Conservation (phyloP, 2,113 vertebrate species). For the Marcusenius ussheri region DNA sequence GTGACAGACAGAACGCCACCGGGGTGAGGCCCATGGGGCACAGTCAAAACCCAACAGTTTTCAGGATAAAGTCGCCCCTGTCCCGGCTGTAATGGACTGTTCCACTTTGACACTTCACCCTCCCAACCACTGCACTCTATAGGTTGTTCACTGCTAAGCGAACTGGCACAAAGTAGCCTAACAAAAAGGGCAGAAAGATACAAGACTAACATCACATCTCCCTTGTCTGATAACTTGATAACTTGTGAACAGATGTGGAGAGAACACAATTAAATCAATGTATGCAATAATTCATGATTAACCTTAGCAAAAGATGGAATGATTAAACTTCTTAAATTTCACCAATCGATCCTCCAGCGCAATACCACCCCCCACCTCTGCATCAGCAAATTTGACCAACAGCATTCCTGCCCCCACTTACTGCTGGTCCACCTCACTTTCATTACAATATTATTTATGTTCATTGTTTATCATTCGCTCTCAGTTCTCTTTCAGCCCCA, state of each 20-base stretch:
- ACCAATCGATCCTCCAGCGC: not conserved
- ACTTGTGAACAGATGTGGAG: not conserved
- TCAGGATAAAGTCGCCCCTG: no score
- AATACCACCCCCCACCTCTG: not conserved
- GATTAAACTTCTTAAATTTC: not conserved
- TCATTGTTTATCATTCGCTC: not conserved
- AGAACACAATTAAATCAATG: not conserved
- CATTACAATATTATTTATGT: not conserved
- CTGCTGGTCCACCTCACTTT: not conserved
- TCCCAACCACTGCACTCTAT: not conserved
- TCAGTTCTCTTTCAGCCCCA: not conserved
- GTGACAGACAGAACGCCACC: not conserved
- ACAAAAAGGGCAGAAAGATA: not conserved
- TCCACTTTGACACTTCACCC: not conserved
- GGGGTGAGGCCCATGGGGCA: not conserved
- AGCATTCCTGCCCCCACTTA: not conserved
- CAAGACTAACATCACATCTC: not conserved
- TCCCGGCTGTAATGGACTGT: not conserved
- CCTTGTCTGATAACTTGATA: no score
- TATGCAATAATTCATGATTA: not conserved
- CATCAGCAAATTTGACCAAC: not conserved
- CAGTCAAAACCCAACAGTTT: not conserved
- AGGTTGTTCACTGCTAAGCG: no score
- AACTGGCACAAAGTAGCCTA: not conserved
- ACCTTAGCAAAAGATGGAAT: not conserved